Evolutionary conservation across 2,888 invertebrate species (phyloP).

Genomic region (Sceliomorpha sp.): DNA sequence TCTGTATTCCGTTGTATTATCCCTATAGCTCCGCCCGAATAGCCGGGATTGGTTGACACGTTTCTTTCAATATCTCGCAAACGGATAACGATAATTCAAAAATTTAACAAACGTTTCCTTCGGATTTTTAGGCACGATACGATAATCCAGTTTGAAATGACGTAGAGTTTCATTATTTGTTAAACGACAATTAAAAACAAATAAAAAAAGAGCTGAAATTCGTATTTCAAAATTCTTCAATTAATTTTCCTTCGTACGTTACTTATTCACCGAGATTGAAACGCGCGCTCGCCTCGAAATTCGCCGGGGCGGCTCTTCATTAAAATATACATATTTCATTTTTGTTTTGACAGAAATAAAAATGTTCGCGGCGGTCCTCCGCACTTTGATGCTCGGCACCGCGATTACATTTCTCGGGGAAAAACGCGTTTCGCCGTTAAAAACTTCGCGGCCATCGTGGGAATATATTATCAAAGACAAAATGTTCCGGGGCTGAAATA

Average conservation of each 20-base stretch:
- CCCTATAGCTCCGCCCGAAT: too few species aligned
- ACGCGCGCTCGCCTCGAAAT: slow-evolving; percentile 13
- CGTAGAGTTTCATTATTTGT: too few species aligned
- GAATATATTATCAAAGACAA: slow-evolving; percentile 38
- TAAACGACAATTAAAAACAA: too few species aligned
- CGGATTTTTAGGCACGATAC: too few species aligned
- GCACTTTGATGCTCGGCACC: slow-evolving; percentile 14
- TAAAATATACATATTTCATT: slow-evolving; percentile 17
- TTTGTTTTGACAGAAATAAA: slow-evolving; percentile 18
- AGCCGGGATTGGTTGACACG: too few species aligned
- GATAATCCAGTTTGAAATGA: too few species aligned
- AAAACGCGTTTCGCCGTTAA: slow-evolving; percentile 17
- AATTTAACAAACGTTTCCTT: too few species aligned
- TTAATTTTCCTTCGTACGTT: background rate
- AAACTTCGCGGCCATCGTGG: slow-evolving; percentile 22
- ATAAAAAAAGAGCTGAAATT: too few species aligned
- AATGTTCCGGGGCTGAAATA: slow-evolving; percentile 30
- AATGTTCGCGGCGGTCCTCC: slow-evolving; percentile 23
- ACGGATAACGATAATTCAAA: too few species aligned
- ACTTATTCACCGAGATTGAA: slow-evolving; percentile 20
- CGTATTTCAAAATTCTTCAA: too few species aligned
- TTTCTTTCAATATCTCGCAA: too few species aligned
- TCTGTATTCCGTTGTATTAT: too few species aligned
- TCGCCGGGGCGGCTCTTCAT: slow-evolving; percentile 12
- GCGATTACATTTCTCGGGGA: slow-evolving; percentile 9